phyloP scores from a whole-genome alignment of 2,113 vertebrate species.

The Macquaria ambigua region DNA sequence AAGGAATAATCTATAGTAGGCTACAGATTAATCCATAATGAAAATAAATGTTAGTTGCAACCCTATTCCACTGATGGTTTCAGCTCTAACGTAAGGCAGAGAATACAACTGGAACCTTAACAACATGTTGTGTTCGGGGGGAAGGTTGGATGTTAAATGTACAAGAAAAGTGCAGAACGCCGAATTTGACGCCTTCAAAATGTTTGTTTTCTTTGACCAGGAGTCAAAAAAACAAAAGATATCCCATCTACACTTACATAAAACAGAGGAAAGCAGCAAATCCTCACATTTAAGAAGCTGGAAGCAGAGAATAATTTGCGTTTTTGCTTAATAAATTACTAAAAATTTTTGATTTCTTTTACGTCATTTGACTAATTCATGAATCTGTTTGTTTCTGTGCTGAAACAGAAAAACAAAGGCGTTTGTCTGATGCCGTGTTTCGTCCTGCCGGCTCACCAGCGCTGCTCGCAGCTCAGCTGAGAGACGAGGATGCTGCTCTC shows the following conservation, averaged over 20 bases:
- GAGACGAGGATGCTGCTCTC: conserved; percentile 75
- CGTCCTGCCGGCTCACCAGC: conserved; percentile 11
- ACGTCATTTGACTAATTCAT: neutral
- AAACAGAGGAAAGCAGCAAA: neutral
- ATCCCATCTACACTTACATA: neutral
- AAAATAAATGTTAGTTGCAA: neutral
- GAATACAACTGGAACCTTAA: neutral
- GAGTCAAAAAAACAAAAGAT: neutral
- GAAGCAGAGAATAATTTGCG: neutral
- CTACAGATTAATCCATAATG: too few relatives aligned
- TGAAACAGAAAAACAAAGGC: conserved; percentile 16
- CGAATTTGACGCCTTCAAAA: neutral
- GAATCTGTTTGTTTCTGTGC: neutral
- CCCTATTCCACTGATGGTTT: neutral
- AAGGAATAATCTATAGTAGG: too few relatives aligned
- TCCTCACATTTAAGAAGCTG: neutral
- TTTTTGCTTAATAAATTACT: too few relatives aligned
- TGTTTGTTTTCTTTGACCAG: neutral
- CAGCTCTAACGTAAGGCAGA: neutral
- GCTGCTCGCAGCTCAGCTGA: conserved; percentile 48
- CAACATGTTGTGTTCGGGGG: too few relatives aligned
- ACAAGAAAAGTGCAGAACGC: neutral
- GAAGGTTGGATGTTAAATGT: neutral
- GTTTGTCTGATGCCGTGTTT: neutral
- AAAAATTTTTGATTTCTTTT: neutral